Base-by-base conservation (phyloP, 1,140 invertebrate species). In the Pseudomyrmex flavicornis region DNA sequence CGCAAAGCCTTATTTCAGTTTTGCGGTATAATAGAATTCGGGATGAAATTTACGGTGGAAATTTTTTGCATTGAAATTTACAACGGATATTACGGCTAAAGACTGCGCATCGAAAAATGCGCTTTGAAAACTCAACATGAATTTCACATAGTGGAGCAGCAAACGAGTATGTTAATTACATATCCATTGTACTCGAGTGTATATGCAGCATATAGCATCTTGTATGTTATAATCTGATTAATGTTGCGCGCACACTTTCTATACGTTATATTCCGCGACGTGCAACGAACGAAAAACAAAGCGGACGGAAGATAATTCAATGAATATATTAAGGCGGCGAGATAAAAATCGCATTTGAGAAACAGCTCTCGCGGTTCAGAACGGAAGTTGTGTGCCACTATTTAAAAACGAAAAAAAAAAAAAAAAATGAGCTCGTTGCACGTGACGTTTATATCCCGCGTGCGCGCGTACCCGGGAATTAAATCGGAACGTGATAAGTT, bases 401-500 rank as follows among this genome's bases (percentile, higher is more conserved):
- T 17, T 17, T 17, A 70, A 58, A 65, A 79, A 46, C n/a, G 17
- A 59, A 59, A 73, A 73, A 73, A 69, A 69, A 35, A 35, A 35
- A 58, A 70, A 70, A 46, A 77, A 77, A 68, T 58, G 66, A 59
- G 76, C 54, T 35, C 76, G 54, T 72, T 59, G 76, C 76, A 80
- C 44, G 76, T 80, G 66, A 80, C 66, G 76, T 80, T 61, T 80
- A 70, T 72, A 72, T 80, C 66, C 69, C 66, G 76, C 66, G 76
- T 61, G 76, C 66, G 76, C 56, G 76, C 61, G 66, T 48, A 61
- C 46, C 65, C 44, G 66, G 35, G 76, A 72, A 80, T 80, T 59
- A 80, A 80, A 80, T 80, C 76, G 66, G 54, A n/a, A 70, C 66
- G 20, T 44, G 22, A 17, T 35, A 35, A 35, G 35, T 80, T 61